phyloP scores from a whole-genome alignment of 2,888 invertebrate species.

The Drosophila monieri region DNA sequence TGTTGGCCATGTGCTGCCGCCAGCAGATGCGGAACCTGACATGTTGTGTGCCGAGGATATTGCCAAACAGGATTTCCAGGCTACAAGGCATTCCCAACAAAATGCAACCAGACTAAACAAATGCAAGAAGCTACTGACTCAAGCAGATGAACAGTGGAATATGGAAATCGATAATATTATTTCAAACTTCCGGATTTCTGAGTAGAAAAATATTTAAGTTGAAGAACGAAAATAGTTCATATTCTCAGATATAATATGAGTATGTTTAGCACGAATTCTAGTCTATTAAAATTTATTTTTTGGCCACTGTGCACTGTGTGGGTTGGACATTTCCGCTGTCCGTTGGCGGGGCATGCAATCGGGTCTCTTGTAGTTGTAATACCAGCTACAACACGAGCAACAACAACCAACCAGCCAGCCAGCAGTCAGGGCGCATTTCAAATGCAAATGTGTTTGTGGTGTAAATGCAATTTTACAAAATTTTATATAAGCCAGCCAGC shows the following conservation, averaged over 20 bases:
- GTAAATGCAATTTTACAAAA: conserved; percentile 79
- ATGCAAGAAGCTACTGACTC: conserved; percentile 31
- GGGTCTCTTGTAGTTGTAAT: conserved; percentile 64
- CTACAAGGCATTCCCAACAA: conserved; percentile 67
- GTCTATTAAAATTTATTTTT: background rate
- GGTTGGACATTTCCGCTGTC: conserved; percentile 35
- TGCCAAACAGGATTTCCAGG: conserved; percentile 76
- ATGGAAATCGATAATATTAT: background rate
- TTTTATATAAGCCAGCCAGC: conserved; percentile 67
- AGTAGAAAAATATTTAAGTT: background rate
- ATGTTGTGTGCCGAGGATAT: conserved; percentile 60
- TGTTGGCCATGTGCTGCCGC: conserved; percentile 22
- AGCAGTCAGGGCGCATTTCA: conserved; percentile 57
- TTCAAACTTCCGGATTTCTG: background rate
- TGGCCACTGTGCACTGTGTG: conserved; percentile 11
- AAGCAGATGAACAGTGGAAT: conserved; percentile 38
- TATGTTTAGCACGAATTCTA: no score
- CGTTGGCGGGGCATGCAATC: conserved; percentile 49
- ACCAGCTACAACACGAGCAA: conserved; percentile 21
- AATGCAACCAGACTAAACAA: conserved; percentile 61
- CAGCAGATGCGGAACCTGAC: conserved; percentile 36
- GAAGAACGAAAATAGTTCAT: no score
- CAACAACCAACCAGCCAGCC: conserved; percentile 6
- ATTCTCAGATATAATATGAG: no score
- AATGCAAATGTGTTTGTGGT: conserved; percentile 79